Evolutionary conservation across 2,113 vertebrate genomes (phyloP), one percentile per base, ranked within the genome.

Genomic region (Nyctereutes procyonoides): DNA sequence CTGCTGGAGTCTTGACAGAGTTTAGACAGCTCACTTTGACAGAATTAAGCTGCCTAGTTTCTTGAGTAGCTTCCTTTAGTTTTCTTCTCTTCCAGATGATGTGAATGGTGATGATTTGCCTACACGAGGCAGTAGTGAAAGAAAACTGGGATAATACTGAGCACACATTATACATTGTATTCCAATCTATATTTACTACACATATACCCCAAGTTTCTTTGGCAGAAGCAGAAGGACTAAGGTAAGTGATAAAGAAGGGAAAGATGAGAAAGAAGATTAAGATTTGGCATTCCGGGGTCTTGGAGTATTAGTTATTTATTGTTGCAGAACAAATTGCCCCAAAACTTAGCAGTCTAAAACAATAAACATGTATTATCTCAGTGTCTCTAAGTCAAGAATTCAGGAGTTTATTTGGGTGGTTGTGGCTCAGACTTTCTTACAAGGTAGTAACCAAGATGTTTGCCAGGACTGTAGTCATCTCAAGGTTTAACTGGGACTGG

Each of bases 21-120:
- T 73, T 62, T 88, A 63, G 43, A 53, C 51, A 94, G 69, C 30
- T 92, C 53, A 56, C 48, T 91, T 80, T 87, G 84, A 88, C 62
- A 8, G 8, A 67, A 56, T 30, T 62, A 35, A 38, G 62, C 30
- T 43, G 1, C 14, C 55, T 81, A 1, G 5, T 82, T 69, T 86
- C 43, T 90, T 90, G 2, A 73, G 35, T 80, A 80, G 60, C 35
- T 81, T 76, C 53, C 8, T 24, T 65, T 58, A 65, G 30, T 65
- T 51, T 63, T 82, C 5, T 35, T 83, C 17, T 84, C 53, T 88
- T 94, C 35, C 63, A 88, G 43, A 62, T 71, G 56, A 80, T 35
- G 51, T 26, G 10, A 56, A 32, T 19, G 32, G 30, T 65, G 53
- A 53, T 63, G 51, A 90, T 24, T 84, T 79, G 56, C 58, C 20